Percentiles rank a stretch among this genome's conserved stretches.
Evolutionary conservation across 30 jellyfish, hydroid and myxozoan genomes (phyloP).

Genomic region (Euphysa ruthae): DNA sequence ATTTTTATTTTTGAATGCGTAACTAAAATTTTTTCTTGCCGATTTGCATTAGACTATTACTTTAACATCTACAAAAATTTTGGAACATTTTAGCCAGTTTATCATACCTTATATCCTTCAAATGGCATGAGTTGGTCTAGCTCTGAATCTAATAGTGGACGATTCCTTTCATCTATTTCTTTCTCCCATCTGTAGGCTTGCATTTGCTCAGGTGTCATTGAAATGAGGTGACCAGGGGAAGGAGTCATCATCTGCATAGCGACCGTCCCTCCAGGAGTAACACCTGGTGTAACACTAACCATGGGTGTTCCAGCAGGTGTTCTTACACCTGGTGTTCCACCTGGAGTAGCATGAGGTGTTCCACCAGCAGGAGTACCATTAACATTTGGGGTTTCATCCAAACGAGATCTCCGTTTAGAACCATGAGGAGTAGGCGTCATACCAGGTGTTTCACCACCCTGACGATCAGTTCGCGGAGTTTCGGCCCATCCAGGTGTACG

Average conservation of each 20-base stretch:
- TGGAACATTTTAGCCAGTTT: no score
- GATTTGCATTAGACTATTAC: no score
- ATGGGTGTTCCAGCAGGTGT: constrained; percentile 76
- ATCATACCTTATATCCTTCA: constrained; percentile 99
- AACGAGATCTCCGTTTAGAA: constrained; percentile 86
- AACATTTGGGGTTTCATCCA: constrained; percentile 98
- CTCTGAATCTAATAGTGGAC: constrained; percentile 94
- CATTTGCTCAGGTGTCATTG: constrained; percentile 99
- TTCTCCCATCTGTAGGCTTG: constrained; percentile 97
- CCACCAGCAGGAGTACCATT: constrained; percentile 79
- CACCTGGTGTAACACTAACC: constrained; percentile 57
- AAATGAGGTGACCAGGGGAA: constrained; percentile 92
- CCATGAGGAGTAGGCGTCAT: constrained; percentile 99
- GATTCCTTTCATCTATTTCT: constrained; percentile 94
- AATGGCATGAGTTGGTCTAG: constrained; percentile 94
- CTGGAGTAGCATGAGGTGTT: constrained; percentile 75
- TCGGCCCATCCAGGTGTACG: constrained; percentile 99
- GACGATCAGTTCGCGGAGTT: constrained; percentile 92
- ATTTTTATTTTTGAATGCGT: no score
- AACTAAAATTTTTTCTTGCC: no score
- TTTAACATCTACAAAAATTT: no score
- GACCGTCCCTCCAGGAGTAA: constrained; percentile 91
- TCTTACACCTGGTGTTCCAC: constrained; percentile 48
- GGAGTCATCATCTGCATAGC: constrained; percentile 99
- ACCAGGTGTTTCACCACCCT: constrained; percentile 97